Percentiles rank a stretch among this genome's conserved stretches.
phyloP scores from a whole-genome alignment of 2,888 invertebrate genomes.

The Melanophora roralis region DNA sequence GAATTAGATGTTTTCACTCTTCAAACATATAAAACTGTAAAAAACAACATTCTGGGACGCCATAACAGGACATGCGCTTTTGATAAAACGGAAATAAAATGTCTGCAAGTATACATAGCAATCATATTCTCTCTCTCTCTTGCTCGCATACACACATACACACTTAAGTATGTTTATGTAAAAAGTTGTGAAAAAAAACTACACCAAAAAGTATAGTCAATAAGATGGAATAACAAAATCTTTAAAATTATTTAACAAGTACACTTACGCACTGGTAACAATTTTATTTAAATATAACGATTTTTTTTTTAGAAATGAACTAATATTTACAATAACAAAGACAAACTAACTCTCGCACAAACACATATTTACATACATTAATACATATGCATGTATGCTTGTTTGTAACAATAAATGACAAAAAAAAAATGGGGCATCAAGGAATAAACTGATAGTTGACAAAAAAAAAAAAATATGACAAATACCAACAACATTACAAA shows the following conservation, averaged over 20 bases:
- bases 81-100: constrained; percentile 38
- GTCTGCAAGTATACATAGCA: constrained; percentile 33
- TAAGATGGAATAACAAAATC: constrained; percentile 29
- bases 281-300: constrained; percentile 1
- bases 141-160: not conserved
- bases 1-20: too few species aligned
- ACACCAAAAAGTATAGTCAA: constrained; percentile 32
- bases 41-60: constrained; percentile 18
- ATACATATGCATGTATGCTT: not conserved
- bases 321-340: constrained; percentile 36
- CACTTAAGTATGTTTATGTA: not conserved
- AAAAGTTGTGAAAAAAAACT: not conserved
- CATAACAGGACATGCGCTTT: constrained; percentile 55
- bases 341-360: not conserved
- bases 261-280: constrained; percentile 5
- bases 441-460: not conserved
- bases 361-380: not conserved
- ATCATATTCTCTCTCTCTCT: not conserved
- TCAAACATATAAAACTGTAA: not conserved
- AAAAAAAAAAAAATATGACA: not conserved
- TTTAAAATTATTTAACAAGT: constrained; percentile 13
- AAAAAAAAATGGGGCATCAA: constrained; percentile 34
- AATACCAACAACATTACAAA: not conserved
- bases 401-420: not conserved
- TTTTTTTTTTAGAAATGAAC: constrained; percentile 40